Conservation (phyloP, 2,797 vertebrate genomes). For the Vipera ursinii region DNA sequence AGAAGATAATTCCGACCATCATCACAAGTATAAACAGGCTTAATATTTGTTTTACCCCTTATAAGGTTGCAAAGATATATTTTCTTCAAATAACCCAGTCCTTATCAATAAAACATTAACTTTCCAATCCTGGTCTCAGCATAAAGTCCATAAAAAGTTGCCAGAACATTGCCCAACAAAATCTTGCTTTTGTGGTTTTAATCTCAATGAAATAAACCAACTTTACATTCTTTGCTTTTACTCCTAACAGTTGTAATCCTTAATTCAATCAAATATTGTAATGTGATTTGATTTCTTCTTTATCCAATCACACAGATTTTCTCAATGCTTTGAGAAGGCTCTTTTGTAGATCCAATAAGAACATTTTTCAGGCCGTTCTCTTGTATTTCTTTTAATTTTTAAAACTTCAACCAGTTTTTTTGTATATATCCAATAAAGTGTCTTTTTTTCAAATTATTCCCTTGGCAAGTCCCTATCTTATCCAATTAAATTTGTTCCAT, state of each 20-base stretch:
- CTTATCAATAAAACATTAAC: not conserved
- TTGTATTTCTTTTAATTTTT: not conserved
- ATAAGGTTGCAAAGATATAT: not conserved
- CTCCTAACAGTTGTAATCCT: not conserved
- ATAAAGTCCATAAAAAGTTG: not conserved
- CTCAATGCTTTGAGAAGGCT: not conserved
- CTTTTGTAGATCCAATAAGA: not conserved
- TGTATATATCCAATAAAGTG: not conserved
- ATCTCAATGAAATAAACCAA: not conserved
- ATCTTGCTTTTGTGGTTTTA: not conserved
- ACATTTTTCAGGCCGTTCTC: not conserved
- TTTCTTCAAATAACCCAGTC: not conserved
- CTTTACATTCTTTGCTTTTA: not conserved
- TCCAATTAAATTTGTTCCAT: not conserved
- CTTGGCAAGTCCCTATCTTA: not conserved
- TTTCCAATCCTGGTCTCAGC: not conserved
- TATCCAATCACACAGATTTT: not conserved
- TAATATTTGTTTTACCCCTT: not conserved
- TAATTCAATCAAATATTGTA: not conserved
- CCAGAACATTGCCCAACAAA: not conserved
- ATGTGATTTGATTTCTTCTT: not conserved
- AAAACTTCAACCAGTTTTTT: not conserved
- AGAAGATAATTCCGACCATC: not conserved
- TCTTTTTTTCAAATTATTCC: not conserved
- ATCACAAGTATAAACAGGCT: not conserved